Base-by-base conservation (phyloP, 2,888 invertebrate genomes). In the Archips crataeganus region DNA sequence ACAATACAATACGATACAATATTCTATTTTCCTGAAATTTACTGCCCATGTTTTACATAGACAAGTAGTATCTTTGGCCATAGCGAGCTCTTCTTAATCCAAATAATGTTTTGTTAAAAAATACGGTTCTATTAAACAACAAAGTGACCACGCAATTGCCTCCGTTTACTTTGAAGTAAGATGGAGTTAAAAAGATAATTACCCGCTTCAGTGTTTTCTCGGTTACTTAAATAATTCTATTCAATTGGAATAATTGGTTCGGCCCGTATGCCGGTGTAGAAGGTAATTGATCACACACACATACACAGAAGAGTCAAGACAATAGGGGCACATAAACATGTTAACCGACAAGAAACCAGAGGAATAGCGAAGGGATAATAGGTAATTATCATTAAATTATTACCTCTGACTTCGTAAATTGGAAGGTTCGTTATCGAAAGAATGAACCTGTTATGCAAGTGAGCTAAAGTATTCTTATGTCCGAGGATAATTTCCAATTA, bases 211-310 rank as follows among this genome's bases (percentile, higher is more conserved):
- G 63, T 68, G 49, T 47, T 42, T 68, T 59, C 45, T 54, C 54
- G 34, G 61, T 70, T 73, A 72, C 68, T 72, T 70, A 71, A 71
- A 77, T 71, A 75, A 75, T 71, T 74, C 76, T 76, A 76, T 81
- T 81, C 79, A 80, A 80, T 80, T 80, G 76, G 66, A 72, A 77
- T 80, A 82, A 83, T 84, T 84, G 80, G 78, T 75, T 70, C 70
- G 67, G 73, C 79, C 75, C 51, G 62, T 70, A 4, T 70, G 69
- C 36, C 39, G n/a, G 49, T 6, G 9, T 65, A 64, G 57, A 39
- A n/a, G 47, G 34, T 47, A 63, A 63, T 63, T 63, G 63, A 1
- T 47, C 47, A 34, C 15, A 62, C 23, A 42, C 8, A 62, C 10
- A 62, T 2, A 9, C 23, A 5, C 2, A 23, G 8, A 45, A 2